Conservation (phyloP, 2,888 invertebrate species). For the Conchocele bisecta region DNA sequence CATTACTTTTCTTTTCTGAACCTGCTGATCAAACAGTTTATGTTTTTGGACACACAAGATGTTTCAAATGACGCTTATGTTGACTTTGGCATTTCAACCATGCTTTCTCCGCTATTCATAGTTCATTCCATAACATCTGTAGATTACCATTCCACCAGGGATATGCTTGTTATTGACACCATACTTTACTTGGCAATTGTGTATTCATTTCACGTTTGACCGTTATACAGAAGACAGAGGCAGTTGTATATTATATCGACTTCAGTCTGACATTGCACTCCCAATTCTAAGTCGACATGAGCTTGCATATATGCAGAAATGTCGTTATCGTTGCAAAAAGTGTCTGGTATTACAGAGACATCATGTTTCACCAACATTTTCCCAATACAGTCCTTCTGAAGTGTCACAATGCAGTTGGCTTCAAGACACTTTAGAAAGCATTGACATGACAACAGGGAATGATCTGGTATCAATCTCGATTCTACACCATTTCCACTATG, state of each 20-base stretch:
- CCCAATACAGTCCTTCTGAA: neutral
- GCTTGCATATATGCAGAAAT: neutral
- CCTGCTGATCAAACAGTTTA: no score
- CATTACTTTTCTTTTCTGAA: no score
- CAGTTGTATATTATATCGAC: neutral
- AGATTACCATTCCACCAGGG: constrained; percentile 16
- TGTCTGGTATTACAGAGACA: neutral
- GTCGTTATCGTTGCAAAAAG: neutral
- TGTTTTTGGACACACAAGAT: no score
- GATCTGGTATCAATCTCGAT: constrained; percentile 7
- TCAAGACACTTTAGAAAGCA: neutral
- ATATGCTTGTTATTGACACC: neutral
- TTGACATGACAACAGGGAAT: constrained; percentile 1
- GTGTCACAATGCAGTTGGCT: neutral
- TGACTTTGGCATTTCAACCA: constrained; percentile 5
- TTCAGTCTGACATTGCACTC: neutral
- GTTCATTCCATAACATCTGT: constrained; percentile 1
- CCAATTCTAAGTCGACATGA: neutral
- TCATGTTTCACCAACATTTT: neutral
- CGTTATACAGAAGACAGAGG: constrained; percentile 10
- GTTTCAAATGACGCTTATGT: neutral
- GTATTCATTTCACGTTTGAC: constrained; percentile 8
- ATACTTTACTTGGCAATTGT: constrained; percentile 6
- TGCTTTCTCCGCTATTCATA: neutral
- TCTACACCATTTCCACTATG: neutral